Base-by-base conservation (phyloP, 2,797 vertebrate genomes). In the Triplophysa bombifrons region DNA sequence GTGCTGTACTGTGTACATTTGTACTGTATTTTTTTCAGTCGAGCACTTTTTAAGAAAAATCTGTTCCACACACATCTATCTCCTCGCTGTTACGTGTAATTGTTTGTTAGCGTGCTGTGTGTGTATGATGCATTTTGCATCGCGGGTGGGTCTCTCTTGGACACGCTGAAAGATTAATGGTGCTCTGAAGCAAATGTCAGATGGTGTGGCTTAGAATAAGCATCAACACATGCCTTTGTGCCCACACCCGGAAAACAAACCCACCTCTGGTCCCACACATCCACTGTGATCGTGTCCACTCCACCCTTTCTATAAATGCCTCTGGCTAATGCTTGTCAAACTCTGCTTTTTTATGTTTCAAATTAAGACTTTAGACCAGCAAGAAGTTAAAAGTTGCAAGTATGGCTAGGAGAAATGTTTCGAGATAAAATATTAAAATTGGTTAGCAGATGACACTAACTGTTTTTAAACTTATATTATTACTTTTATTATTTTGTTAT, bases 111-210 rank as follows among this genome's bases (percentile, higher is more conserved):
- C 16, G 58, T 20, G 7, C 44, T 63, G 20, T 60, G 64, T 58
- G 58, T 30, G 71, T 75, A 56, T 83, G 73, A 76, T 75, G 64
- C 58, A 76, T 16, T 58, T 61, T 41, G 69, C 53, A 14, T 80
- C 25, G 68, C 80, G 72, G 72, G 80, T 64, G 76, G 68, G 68
- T 73, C 82, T 72, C 78, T 70, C 70, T 71, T 64, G 70, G 60
- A 55, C 55, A 53, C 48, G 1, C 74, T 90, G 6, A 90, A 88
- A 87, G 79, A 87, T 88, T 85, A 46, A 87, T 81, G 78, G 66
- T 53, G 72, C 73, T 58, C 80, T 80, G 70, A 83, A 82, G 50
- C 80, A 80, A 81, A 80, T 78, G 85, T 86, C 78, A 84, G 81
- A 84, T 82, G 67, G 71, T 44, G 50, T 79, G 80, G 74, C 85